These are phyloP conservation scores for Papilio polytes DNA, from an alignment of 1,140 invertebrate species.

Conservation along the genomic window DNA sequence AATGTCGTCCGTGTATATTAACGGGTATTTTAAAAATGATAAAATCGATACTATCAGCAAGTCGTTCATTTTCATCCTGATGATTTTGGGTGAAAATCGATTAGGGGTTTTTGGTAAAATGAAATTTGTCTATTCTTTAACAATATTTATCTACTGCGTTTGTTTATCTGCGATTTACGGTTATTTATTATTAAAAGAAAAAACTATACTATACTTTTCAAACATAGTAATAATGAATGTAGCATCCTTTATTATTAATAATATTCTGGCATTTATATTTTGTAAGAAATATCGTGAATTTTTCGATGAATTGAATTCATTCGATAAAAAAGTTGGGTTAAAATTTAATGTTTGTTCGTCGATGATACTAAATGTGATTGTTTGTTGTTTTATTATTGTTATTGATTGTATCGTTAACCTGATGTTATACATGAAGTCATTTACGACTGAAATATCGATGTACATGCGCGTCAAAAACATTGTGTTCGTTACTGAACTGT, in stretches of 20 bases:
- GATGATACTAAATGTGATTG: background rate
- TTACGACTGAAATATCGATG: background rate
- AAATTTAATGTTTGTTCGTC: background rate
- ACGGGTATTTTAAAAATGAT: background rate
- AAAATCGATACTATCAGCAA: background rate
- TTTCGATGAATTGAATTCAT: background rate
- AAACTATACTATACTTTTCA: background rate
- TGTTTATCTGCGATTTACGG: background rate
- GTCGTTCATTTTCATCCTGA: background rate
- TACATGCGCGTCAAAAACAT: background rate
- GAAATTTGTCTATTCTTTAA: background rate
- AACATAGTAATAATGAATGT: background rate
- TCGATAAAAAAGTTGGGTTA: background rate
- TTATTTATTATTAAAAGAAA: background rate
- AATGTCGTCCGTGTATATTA: background rate
- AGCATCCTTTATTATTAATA: background rate
- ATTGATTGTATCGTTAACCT: background rate
- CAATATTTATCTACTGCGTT: background rate
- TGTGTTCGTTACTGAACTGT: background rate
- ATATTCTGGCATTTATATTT: background rate
- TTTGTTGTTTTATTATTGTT: background rate
- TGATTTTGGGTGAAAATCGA: background rate
- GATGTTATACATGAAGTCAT: background rate
- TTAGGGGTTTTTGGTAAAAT: background rate
- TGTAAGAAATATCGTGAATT: background rate